Percentiles rank a stretch among this genome's conserved stretches.
These are phyloP conservation scores for Sylvia atricapilla DNA, from an alignment of 2,113 vertebrate genomes.

Conservation along the genomic window DNA sequence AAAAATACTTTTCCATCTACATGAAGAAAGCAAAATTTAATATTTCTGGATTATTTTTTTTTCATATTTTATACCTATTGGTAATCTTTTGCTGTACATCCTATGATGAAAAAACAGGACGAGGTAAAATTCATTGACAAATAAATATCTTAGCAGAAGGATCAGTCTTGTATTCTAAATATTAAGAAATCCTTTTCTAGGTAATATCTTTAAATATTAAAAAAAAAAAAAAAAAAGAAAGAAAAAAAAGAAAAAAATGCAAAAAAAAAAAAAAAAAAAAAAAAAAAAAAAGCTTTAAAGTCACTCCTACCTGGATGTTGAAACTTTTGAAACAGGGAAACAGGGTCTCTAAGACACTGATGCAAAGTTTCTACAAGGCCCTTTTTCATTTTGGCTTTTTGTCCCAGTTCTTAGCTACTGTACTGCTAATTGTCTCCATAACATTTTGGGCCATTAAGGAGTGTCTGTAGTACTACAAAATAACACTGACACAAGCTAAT, in stretches of 20 bases:
- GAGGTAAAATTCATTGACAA: neutral
- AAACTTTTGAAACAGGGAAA: neutral
- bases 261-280: too few relatives aligned
- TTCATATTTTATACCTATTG: neutral
- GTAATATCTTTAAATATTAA: neutral
- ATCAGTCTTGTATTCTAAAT: neutral
- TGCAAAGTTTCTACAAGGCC: neutral
- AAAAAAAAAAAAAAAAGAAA: neutral
- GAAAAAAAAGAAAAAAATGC: too few relatives aligned
- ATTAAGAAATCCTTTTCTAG: neutral
- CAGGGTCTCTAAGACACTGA: neutral
- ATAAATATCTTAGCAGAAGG: neutral
- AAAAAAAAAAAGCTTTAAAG: neutral
- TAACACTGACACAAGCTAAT: slow-evolving; percentile 20
- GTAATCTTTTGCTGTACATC: neutral
- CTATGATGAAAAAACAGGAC: neutral
- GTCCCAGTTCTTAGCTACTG: neutral
- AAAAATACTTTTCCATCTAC: neutral
- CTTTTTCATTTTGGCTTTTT: neutral
- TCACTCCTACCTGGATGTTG: neutral
- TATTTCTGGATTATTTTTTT: neutral
- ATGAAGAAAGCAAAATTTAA: neutral
- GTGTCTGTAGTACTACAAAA: neutral
- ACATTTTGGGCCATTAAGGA: neutral
- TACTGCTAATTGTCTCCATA: neutral